Conservation (phyloP, 2,888 invertebrate genomes). For the Labia minor region DNA sequence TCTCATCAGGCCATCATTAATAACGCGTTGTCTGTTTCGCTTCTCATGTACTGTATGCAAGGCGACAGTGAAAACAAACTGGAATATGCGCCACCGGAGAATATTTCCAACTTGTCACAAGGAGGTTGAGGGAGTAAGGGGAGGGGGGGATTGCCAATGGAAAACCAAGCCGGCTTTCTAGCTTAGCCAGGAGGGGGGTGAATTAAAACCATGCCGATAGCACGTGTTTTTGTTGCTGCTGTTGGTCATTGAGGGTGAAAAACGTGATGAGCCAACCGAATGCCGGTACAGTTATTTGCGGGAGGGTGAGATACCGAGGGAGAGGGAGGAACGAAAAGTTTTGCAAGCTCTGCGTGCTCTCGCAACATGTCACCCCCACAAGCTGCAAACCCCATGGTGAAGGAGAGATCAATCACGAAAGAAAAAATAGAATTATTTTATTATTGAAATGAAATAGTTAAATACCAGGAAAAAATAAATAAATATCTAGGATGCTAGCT, state of each 20-base stretch:
- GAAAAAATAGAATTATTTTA: constrained; percentile 19
- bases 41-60: neutral
- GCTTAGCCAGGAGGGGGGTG: neutral
- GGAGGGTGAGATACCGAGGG: too few relatives aligned
- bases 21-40: constrained; percentile 21
- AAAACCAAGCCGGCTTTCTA: too few relatives aligned
- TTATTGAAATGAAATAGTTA: constrained; percentile 16
- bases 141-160: too few relatives aligned
- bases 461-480: constrained; percentile 3
- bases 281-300: neutral
- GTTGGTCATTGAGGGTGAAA: neutral
- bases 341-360: constrained; percentile 7
- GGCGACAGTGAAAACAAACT: constrained; percentile 5
- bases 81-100: neutral
- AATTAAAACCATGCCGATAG: constrained; percentile 5
- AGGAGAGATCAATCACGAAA: neutral
- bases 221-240: constrained; percentile 13
- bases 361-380: neutral
- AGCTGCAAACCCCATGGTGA: neutral
- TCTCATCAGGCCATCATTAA: constrained; percentile 25
- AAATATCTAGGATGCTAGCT: neutral
- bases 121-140: too few relatives aligned
- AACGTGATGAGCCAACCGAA: constrained; percentile 1
- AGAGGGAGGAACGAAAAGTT: neutral
- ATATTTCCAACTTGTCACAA: neutral